Conservation (phyloP, 1,140 invertebrate species). For the Ostrea edulis region DNA sequence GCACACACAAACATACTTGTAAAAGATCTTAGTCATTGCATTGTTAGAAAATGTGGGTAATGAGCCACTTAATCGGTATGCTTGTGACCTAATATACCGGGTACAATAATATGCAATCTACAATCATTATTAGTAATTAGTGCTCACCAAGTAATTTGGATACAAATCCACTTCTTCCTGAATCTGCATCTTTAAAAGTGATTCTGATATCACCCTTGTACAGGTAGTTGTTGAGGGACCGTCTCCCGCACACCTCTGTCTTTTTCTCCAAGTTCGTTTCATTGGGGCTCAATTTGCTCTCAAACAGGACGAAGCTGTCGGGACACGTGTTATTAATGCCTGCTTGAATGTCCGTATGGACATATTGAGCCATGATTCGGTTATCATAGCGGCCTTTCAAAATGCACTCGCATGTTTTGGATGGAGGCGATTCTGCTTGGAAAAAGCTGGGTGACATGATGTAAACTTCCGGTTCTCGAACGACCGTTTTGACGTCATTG, state of each 20-base stretch:
- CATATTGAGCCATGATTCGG: constrained; percentile 32
- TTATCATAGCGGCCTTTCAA: constrained; percentile 28
- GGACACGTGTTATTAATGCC: background rate
- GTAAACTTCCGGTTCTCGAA: constrained; percentile 14
- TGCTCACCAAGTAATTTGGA: constrained; percentile 25
- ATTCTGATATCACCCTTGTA: constrained; percentile 36
- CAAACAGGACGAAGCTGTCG: constrained; percentile 22
- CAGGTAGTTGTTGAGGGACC: constrained; percentile 31
- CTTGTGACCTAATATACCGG: too few relatives aligned
- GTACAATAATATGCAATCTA: too few relatives aligned
- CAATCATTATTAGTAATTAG: too few relatives aligned
- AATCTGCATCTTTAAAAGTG: constrained; percentile 32
- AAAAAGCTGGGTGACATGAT: constrained; percentile 41
- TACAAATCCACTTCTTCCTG: constrained; percentile 32
- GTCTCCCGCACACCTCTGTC: constrained; percentile 32
- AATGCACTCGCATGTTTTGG: constrained; percentile 43
- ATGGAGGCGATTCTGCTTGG: background rate
- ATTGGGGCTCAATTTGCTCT: constrained; percentile 37
- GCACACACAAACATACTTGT: background rate
- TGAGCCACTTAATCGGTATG: too few relatives aligned
- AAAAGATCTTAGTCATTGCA: too few relatives aligned
- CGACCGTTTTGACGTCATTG: constrained; percentile 32
- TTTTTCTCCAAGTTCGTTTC: constrained; percentile 39
- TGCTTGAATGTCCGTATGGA: constrained; percentile 31
- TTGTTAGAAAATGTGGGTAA: too few relatives aligned